These are phyloP conservation scores for Loripinus fragilis DNA, from an alignment of 2,888 invertebrate species.

Conservation along the genomic window DNA sequence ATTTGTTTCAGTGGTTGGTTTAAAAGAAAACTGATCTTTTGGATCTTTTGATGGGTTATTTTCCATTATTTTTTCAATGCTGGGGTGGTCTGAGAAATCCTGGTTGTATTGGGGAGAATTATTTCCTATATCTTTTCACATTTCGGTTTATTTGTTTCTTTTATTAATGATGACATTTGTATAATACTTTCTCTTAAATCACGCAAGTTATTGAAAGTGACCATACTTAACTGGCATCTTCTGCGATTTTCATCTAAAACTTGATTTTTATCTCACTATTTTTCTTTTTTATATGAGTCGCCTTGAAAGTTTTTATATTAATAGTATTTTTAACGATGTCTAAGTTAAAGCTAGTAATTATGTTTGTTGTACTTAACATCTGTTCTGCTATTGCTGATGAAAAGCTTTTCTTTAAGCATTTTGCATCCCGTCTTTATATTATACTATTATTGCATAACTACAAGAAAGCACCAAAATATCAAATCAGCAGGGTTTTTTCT, in stretches of 20 bases:
- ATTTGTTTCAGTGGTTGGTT: no score
- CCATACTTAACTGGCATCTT: constrained; percentile 1
- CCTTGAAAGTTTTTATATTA: constrained; percentile 2
- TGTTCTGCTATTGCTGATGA: constrained; percentile 13
- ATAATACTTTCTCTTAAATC: background rate
- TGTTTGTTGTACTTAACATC: background rate
- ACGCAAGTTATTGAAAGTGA: background rate
- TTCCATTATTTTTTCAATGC: no score
- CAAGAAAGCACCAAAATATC: background rate
- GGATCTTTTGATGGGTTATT: no score
- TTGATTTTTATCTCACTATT: background rate
- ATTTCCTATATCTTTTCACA: background rate
- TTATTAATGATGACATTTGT: background rate
- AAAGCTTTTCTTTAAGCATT: background rate
- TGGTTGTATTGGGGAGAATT: no score
- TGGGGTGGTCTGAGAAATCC: no score
- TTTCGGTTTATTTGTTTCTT: background rate
- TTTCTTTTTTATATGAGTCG: background rate
- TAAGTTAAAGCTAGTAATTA: background rate
- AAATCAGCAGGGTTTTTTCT: background rate
- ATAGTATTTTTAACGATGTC: background rate
- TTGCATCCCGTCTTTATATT: background rate
- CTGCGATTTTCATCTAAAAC: constrained; percentile 6
- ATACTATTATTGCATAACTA: constrained; percentile 9
- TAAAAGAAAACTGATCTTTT: no score